These are phyloP conservation scores for Hippopotamyrus pictus DNA, from an alignment of 2,797 vertebrate species.

Conservation along the genomic window DNA sequence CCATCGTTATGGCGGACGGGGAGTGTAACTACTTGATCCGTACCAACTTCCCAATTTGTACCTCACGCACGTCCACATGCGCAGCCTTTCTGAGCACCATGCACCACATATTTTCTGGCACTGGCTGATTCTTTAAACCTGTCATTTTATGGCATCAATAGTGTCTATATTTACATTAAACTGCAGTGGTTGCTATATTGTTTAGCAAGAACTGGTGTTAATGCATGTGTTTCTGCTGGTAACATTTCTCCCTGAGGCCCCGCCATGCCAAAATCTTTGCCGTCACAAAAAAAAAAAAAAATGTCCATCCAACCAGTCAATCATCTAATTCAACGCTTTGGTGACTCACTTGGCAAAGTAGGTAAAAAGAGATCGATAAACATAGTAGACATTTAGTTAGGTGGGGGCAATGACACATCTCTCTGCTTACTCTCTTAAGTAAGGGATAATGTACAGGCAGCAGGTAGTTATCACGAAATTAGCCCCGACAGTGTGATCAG, in stretches of 20 bases:
- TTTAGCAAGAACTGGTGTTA: not conserved
- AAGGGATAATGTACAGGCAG: too few species aligned
- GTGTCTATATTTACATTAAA: not conserved
- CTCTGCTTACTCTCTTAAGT: not conserved
- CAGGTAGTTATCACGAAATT: too few species aligned
- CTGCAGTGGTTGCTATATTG: not conserved
- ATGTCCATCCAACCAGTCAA: not conserved
- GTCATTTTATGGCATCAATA: not conserved
- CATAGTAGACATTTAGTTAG: not conserved
- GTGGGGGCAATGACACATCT: not conserved
- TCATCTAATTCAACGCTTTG: not conserved
- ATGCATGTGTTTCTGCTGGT: not conserved
- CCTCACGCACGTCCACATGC: not conserved
- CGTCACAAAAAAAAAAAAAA: not conserved
- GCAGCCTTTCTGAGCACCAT: not conserved
- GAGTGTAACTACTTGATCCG: not conserved
- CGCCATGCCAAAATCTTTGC: not conserved
- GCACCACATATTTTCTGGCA: not conserved
- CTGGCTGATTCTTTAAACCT: not conserved
- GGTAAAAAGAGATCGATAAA: not conserved
- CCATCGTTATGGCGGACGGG: not conserved
- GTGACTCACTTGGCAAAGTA: not conserved
- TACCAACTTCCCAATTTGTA: not conserved
- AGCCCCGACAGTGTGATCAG: too few species aligned
- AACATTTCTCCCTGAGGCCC: not conserved